phyloP scores from a whole-genome alignment of 2,888 invertebrate genomes.

The Teinopalpus imperialis region DNA sequence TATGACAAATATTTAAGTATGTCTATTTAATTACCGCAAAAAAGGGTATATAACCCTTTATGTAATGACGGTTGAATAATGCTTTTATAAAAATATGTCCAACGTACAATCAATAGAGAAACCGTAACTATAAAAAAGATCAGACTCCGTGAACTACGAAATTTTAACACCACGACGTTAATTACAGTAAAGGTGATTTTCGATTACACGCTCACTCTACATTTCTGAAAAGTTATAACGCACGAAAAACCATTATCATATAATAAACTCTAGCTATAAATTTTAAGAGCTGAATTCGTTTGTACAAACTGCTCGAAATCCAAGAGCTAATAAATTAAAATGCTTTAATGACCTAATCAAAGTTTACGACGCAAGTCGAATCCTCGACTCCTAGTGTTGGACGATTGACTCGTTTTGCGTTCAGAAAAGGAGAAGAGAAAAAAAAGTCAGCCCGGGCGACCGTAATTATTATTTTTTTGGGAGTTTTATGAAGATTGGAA shows the following conservation, averaged over 20 bases:
- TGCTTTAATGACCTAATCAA: conserved; percentile 81
- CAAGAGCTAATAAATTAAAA: conserved; percentile 78
- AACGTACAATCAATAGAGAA: conserved; percentile 14
- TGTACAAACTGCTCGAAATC: conserved; percentile 66
- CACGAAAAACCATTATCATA: conserved; percentile 21
- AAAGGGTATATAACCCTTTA: too few species aligned
- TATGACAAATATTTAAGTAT: too few species aligned
- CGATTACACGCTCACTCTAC: conserved; percentile 57
- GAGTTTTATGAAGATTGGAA: conserved; percentile 80
- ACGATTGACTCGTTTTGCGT: conserved; percentile 76
- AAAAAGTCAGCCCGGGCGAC: conserved; percentile 40
- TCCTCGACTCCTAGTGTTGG: conserved; percentile 79
- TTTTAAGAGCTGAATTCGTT: conserved; percentile 61
- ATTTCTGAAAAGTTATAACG: conserved; percentile 55
- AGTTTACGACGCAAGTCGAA: conserved; percentile 81
- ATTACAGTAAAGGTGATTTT: conserved; percentile 68
- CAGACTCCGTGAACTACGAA: conserved; percentile 32
- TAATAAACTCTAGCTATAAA: conserved; percentile 41
- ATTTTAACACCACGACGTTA: conserved; percentile 40
- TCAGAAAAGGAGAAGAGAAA: conserved; percentile 35
- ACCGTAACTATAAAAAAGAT: conserved; percentile 36
- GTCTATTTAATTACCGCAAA: too few species aligned
- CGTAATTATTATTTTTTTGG: conserved; percentile 74
- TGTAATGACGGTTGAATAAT: background rate
- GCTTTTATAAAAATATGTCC: background rate